These are phyloP conservation scores for Bombylius major DNA, from an alignment of 2,888 invertebrate species.

Conservation along the genomic window DNA sequence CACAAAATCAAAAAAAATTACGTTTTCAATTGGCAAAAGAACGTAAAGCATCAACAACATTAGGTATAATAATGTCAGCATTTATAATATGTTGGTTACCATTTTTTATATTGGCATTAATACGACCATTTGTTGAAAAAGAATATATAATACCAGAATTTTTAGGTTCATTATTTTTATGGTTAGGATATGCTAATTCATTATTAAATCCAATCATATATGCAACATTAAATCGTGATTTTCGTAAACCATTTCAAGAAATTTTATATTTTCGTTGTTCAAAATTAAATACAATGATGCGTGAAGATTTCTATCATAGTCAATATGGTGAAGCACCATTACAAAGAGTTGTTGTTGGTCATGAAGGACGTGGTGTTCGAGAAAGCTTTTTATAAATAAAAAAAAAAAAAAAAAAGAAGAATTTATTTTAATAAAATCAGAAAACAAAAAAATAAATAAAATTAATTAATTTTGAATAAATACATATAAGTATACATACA, in stretches of 20 bases:
- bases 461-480: too few relatives aligned
- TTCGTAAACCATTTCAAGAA: conserved; percentile 90
- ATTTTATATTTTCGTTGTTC: conserved; percentile 85
- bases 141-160: conserved; percentile 59
- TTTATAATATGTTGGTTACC: conserved; percentile 92
- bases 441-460: too few relatives aligned
- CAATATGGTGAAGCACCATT: conserved; percentile 71
- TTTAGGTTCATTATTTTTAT: conserved; percentile 71
- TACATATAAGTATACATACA: too few relatives aligned
- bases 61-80: conserved; percentile 92
- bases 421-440: too few relatives aligned
- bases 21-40: conserved; percentile 79
- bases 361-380: conserved; percentile 35
- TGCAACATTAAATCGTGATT: conserved; percentile 88
- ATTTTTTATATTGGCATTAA: conserved; percentile 86
- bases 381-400: conserved; percentile 33
- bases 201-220: conserved; percentile 93
- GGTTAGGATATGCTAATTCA: conserved; percentile 92
- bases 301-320: conserved; percentile 86
- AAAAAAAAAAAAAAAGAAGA: too few relatives aligned
- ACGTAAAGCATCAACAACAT: conserved; percentile 88
- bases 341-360: conserved; percentile 35
- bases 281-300: conserved; percentile 81
- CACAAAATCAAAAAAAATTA: conserved; percentile 68
- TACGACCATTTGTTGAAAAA: conserved; percentile 66